Percentiles rank a stretch among this genome's conserved stretches.
These are phyloP conservation scores for Gymnoscelis rufifasciata DNA, from an alignment of 2,888 invertebrate species.

Conservation along the genomic window DNA sequence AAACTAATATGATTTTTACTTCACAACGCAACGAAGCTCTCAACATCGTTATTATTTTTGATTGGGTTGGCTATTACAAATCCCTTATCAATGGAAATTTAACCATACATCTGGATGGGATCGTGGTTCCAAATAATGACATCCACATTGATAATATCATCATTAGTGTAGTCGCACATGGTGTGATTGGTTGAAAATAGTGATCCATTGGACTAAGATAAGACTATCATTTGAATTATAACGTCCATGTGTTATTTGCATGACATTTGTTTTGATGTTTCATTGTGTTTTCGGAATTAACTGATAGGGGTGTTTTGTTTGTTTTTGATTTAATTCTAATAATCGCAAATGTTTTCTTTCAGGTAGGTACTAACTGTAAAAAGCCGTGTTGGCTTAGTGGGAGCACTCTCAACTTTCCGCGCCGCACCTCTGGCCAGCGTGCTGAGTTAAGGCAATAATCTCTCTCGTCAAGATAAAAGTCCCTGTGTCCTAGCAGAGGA, in stretches of 20 bases:
- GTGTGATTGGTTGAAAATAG: conserved; percentile 22
- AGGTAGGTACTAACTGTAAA: no score
- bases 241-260: conserved; percentile 13
- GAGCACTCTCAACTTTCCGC: no score
- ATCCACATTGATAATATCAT: conserved; percentile 16
- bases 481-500: no score
- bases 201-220: conserved; percentile 4
- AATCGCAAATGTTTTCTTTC: neutral
- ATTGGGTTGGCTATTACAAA: neutral
- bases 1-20: no score
- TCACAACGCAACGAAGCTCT: no score
- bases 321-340: neutral
- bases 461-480: no score
- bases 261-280: neutral
- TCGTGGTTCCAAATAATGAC: conserved; percentile 5
- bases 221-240: conserved; percentile 6
- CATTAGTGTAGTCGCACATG: conserved; percentile 20
- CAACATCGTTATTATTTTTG: no score
- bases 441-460: no score
- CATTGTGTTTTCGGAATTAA: neutral
- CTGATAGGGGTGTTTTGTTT: neutral
- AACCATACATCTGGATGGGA: conserved; percentile 2
- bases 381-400: no score
- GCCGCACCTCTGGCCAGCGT: no score
- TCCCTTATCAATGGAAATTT: neutral